These are phyloP conservation scores for Aradophagus sp. DNA, from an alignment of 1,140 invertebrate genomes.

Conservation along the genomic window DNA sequence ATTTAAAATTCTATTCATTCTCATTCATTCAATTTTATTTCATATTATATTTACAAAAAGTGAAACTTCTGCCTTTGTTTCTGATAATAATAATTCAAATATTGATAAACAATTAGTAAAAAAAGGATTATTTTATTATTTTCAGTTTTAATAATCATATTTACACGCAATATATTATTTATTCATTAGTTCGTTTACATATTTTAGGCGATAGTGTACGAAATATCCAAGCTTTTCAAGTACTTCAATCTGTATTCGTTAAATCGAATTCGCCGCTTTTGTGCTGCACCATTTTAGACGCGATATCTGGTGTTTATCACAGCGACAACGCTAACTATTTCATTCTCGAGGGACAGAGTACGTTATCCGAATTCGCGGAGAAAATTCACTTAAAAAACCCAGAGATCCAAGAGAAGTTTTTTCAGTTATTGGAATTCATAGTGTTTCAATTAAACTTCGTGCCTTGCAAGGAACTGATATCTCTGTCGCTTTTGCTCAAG, in stretches of 20 bases:
- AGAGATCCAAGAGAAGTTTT: conserved; percentile 96
- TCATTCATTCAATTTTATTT: no score
- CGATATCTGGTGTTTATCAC: conserved; percentile 96
- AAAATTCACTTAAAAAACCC: conserved; percentile 92
- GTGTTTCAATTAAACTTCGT: conserved; percentile 98
- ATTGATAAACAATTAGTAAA: neutral
- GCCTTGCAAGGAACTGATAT: conserved; percentile 98
- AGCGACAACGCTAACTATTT: conserved; percentile 99
- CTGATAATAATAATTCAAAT: conserved; percentile 1
- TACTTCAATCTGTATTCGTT: conserved; percentile 94
- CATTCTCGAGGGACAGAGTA: conserved; percentile 96
- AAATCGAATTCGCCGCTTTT: conserved; percentile 90
- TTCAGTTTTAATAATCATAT: no score
- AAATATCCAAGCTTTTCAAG: conserved; percentile 96
- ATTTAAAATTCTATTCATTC: no score
- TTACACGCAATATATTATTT: no score
- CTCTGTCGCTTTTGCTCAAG: conserved; percentile 93
- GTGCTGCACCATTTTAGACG: conserved; percentile 93
- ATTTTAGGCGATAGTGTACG: conserved; percentile 82
- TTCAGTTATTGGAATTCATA: conserved; percentile 95
- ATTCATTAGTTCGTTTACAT: no score
- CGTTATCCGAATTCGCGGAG: conserved; percentile 96
- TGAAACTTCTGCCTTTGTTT: no score
- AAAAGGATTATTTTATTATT: no score
- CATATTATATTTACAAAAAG: no score